phyloP scores from a whole-genome alignment of 2,797 vertebrate genomes.

The Coluber constrictor region DNA sequence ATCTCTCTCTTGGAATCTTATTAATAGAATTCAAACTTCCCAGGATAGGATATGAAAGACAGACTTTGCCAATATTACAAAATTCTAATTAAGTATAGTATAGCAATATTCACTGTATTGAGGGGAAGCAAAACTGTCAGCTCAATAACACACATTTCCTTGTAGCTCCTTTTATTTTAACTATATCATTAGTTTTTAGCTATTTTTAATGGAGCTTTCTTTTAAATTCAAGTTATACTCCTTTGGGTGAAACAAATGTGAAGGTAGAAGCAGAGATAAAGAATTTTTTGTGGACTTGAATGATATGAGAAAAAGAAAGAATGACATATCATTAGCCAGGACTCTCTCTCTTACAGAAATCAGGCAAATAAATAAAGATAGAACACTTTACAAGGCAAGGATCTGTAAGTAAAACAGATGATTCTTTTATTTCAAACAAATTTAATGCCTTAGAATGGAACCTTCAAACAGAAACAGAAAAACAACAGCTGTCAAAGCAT shows the following conservation, averaged over 20 bases:
- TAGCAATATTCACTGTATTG: background rate
- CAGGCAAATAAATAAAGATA: background rate
- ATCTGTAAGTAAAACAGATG: background rate
- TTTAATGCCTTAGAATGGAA: background rate
- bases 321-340: background rate
- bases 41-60: no score
- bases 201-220: background rate
- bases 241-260: background rate
- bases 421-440: background rate
- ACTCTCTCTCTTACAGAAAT: background rate
- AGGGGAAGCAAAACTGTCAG: background rate
- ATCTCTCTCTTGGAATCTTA: background rate
- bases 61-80: background rate
- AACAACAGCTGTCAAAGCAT: background rate
- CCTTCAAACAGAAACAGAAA: background rate
- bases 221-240: background rate
- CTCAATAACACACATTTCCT: background rate
- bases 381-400: background rate
- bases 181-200: background rate
- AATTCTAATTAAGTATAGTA: background rate
- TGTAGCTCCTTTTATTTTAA: background rate
- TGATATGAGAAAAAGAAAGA: background rate
- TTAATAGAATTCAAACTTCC: background rate
- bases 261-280: background rate
- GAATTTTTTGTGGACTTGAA: background rate